These are phyloP conservation scores for Lymantria dispar DNA, from an alignment of 2,888 invertebrate genomes.

Conservation along the genomic window DNA sequence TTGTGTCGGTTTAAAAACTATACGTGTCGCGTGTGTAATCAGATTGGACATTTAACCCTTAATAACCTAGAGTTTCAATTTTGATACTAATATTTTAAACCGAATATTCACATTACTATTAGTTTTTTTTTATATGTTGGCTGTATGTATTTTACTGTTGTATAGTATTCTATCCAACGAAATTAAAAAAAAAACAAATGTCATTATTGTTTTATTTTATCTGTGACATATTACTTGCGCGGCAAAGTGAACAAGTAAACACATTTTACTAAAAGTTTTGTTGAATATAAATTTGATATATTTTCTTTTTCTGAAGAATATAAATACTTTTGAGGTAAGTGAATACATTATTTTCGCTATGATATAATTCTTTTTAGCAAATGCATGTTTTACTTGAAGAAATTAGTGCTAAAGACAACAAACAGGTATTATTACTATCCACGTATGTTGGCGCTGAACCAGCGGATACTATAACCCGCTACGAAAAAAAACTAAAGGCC, in stretches of 20 bases:
- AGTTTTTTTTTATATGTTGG: constrained; percentile 30
- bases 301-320: constrained; percentile 33
- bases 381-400: constrained; percentile 36
- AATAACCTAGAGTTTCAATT: constrained; percentile 27
- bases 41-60: too few species aligned
- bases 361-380: constrained; percentile 35
- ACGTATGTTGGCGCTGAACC: constrained; percentile 45
- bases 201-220: constrained; percentile 25
- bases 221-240: constrained; percentile 21
- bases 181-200: constrained; percentile 22
- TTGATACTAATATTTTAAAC: constrained; percentile 14
- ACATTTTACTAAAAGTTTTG: constrained; percentile 30
- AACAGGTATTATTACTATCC: constrained; percentile 39
- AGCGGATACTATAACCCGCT: constrained; percentile 16
- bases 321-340: constrained; percentile 32
- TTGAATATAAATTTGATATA: constrained; percentile 24
- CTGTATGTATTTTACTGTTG: constrained; percentile 33
- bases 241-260: constrained; percentile 24
- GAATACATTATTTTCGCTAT: constrained; percentile 36
- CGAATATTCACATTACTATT: constrained; percentile 32
- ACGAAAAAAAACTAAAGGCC: constrained; percentile 28
- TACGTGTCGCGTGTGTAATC: too few species aligned
- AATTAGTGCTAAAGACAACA: constrained; percentile 40
- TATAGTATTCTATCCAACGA: constrained; percentile 32
- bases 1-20: too few species aligned